Percentiles rank a stretch among this genome's conserved stretches.
phyloP scores from a whole-genome alignment of 1,140 invertebrate species.

The Battus philenor region DNA sequence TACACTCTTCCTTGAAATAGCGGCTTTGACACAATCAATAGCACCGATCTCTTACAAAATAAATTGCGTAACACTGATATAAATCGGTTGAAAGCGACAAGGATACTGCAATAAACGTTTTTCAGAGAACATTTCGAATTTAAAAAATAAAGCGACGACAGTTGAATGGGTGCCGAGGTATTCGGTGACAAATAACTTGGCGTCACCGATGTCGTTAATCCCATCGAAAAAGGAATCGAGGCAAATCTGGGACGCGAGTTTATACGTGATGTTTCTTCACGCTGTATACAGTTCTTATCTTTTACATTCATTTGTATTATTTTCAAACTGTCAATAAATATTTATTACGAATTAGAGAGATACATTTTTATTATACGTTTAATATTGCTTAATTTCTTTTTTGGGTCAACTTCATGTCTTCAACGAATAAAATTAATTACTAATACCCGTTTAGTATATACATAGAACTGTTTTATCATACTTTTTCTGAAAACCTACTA shows the following conservation, averaged over 20 bases:
- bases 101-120: slow-evolving; percentile 12
- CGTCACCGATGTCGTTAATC: neutral
- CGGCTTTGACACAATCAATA: too few species aligned
- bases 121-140: slow-evolving; percentile 8
- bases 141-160: slow-evolving; percentile 9
- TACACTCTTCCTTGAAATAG: too few species aligned
- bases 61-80: slow-evolving; percentile 9
- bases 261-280: neutral
- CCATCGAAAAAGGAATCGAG: neutral
- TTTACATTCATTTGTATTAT: neutral
- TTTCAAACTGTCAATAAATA: neutral
- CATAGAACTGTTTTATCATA: too few species aligned
- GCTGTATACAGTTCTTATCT: neutral
- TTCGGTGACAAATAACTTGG: slow-evolving; percentile 10
- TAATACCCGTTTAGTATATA: too few species aligned
- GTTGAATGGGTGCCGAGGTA: slow-evolving; percentile 8
- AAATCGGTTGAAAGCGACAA: slow-evolving; percentile 8
- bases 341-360: slow-evolving; percentile 5
- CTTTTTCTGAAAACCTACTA: too few species aligned
- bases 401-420: too few species aligned
- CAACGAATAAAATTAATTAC: too few species aligned
- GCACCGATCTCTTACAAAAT: neutral
- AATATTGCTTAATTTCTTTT: too few species aligned
- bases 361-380: too few species aligned
- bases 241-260: neutral